Conservation (phyloP, 2,888 invertebrate species). For the Bellardia pandia region DNA sequence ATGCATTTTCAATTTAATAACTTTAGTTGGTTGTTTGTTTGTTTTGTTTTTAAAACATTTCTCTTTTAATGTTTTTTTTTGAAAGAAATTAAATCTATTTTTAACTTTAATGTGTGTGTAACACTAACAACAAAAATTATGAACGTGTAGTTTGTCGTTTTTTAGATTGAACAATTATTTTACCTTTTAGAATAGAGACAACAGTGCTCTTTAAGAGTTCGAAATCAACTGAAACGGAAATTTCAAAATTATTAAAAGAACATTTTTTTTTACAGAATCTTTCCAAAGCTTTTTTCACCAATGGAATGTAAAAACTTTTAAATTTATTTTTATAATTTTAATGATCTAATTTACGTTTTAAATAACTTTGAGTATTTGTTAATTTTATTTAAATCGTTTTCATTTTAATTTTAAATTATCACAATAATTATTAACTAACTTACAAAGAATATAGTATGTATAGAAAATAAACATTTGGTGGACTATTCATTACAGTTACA, state of each 20-base stretch:
- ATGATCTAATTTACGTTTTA: not conserved
- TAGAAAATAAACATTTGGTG: conserved; percentile 67
- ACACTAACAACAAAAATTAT: conserved; percentile 32
- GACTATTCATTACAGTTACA: conserved; percentile 75
- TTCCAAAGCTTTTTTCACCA: conserved; percentile 30
- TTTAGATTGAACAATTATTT: not conserved
- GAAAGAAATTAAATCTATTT: conserved; percentile 60
- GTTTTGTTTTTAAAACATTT: conserved; percentile 39
- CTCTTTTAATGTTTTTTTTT: conserved; percentile 50
- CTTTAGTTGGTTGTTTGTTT: not conserved
- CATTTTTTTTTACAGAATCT: not conserved
- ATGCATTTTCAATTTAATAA: conserved; percentile 51
- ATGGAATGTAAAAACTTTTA: not conserved
- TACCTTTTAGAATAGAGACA: not conserved
- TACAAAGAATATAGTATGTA: conserved; percentile 48
- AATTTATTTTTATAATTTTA: not conserved
- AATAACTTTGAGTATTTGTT: not conserved
- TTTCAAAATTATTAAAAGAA: not conserved
- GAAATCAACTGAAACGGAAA: conserved; percentile 51
- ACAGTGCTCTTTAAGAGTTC: conserved; percentile 1
- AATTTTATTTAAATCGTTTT: conserved; percentile 28
- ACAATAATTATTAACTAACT: conserved; percentile 68
- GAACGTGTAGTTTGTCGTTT: conserved; percentile 40
- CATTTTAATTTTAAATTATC: conserved; percentile 62
- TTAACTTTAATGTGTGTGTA: conserved; percentile 37